Percentiles rank a stretch among this genome's conserved stretches.
Evolutionary conservation across 1,140 invertebrate genomes (phyloP).

Genomic region (Lithobius niger): DNA sequence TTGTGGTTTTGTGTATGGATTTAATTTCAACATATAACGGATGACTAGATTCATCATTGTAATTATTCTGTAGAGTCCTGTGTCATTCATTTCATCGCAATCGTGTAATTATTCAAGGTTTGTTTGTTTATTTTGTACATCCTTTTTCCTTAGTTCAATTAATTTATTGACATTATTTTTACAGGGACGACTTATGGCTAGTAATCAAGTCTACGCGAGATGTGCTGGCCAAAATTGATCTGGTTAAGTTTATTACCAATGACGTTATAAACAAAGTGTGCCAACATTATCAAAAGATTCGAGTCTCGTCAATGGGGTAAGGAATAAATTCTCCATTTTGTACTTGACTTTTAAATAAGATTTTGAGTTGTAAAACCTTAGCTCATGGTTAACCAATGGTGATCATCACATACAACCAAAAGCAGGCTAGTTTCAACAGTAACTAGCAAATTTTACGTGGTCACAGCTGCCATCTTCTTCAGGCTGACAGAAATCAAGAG

Average conservation of each 20-base stretch:
- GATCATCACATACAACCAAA: no score
- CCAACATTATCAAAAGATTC: conserved; percentile 70
- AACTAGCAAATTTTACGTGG: no score
- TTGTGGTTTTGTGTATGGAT: background rate
- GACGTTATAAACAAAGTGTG: conserved; percentile 65
- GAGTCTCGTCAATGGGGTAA: conserved; percentile 57
- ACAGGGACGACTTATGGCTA: conserved; percentile 67
- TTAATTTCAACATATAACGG: background rate
- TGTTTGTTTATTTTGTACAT: conserved; percentile 14
- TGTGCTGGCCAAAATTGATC: conserved; percentile 55
- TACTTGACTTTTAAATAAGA: conserved; percentile 14
- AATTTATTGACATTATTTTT: background rate
- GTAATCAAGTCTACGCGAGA: conserved; percentile 59
- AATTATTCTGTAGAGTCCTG: no score
- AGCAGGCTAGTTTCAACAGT: no score
- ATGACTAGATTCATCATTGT: background rate
- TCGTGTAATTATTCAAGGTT: no score
- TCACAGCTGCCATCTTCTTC: no score
- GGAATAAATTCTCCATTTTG: conserved; percentile 18
- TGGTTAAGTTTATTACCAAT: conserved; percentile 63
- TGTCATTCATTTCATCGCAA: no score
- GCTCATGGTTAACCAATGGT: no score
- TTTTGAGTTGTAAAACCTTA: background rate
- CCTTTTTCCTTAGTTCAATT: conserved; percentile 13
- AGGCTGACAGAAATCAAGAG: no score